Evolutionary conservation across 2,797 vertebrate genomes (phyloP).

Genomic region (Pantherophis vulpinus): DNA sequence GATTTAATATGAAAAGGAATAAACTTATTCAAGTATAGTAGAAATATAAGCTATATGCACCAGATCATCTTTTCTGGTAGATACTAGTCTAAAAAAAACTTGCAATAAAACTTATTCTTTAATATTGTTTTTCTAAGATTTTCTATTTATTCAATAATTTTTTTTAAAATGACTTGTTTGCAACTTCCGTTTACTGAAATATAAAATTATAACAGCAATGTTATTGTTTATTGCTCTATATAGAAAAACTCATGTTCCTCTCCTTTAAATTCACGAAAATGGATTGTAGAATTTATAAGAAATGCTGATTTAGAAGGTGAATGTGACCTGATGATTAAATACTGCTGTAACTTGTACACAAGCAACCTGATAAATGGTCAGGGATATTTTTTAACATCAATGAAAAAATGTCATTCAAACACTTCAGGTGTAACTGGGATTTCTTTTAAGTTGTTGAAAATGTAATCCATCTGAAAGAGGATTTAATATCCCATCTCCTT

Average conservation of each 20-base stretch:
- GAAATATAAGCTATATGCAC: not conserved
- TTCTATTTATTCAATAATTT: not conserved
- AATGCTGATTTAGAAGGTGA: slow-evolving; percentile 27
- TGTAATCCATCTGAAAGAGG: not conserved
- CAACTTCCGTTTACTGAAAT: not conserved
- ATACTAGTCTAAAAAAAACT: not conserved
- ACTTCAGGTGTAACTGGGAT: not conserved
- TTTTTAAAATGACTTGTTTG: not conserved
- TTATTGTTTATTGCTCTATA: slow-evolving; percentile 19
- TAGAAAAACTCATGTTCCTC: not conserved
- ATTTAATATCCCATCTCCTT: not conserved
- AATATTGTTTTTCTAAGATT: not conserved
- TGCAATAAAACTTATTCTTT: not conserved
- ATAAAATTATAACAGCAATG: slow-evolving; percentile 19
- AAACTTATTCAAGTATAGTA: not conserved
- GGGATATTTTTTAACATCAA: not conserved
- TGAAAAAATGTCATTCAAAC: not conserved
- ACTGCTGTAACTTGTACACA: slow-evolving; percentile 30
- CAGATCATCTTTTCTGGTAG: not conserved
- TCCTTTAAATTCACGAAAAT: not conserved
- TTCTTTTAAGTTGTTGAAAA: slow-evolving; percentile 10
- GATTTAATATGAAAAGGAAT: not conserved
- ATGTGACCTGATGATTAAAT: slow-evolving; percentile 35
- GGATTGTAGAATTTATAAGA: slow-evolving; percentile 2
- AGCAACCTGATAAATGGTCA: slow-evolving; percentile 4